Evolutionary conservation across 2,113 vertebrate genomes (phyloP).

Genomic region (Butorides virescens): DNA sequence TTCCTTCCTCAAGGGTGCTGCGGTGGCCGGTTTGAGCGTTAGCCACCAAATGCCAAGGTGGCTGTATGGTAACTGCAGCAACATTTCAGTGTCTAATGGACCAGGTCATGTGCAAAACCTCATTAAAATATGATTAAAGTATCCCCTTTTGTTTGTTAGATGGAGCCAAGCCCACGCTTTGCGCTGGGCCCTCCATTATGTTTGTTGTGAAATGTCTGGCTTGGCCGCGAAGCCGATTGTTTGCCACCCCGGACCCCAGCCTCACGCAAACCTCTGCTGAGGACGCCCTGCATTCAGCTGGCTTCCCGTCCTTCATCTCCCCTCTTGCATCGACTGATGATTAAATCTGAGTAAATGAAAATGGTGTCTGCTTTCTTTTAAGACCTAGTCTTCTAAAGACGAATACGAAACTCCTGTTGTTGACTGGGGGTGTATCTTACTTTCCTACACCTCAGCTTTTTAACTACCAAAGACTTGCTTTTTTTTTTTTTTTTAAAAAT

Average conservation of each 20-base stretch:
- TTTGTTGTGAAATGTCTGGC: not conserved
- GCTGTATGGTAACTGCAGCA: not conserved
- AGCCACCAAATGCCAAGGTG: slow-evolving; percentile 11
- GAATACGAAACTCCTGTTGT: not conserved
- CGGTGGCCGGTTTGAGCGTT: not conserved
- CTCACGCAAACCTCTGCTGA: not conserved
- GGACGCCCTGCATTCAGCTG: not conserved
- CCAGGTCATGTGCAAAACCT: slow-evolving; percentile 1
- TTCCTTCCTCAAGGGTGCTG: not conserved
- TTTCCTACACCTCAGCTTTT: not conserved
- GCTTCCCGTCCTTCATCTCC: not conserved
- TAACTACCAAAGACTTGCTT: not conserved
- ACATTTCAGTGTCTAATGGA: slow-evolving; percentile 6
- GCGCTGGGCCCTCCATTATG: not conserved
- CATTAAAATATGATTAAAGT: slow-evolving; percentile 50
- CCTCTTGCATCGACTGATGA: not conserved
- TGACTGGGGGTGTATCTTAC: not conserved
- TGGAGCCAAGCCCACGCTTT: not conserved
- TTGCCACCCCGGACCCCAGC: not conserved
- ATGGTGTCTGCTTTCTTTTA: not conserved
- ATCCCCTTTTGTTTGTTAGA: not conserved
- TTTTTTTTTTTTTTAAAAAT: too few species aligned
- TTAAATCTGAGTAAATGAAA: not conserved
- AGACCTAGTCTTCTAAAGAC: not conserved
- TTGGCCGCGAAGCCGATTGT: not conserved